A percentile compares a stretch with the other conserved stretches of the same genome.
These are phyloP conservation scores for Pollenia amentaria DNA, from an alignment of 2,888 invertebrate species.

Conservation along the genomic window DNA sequence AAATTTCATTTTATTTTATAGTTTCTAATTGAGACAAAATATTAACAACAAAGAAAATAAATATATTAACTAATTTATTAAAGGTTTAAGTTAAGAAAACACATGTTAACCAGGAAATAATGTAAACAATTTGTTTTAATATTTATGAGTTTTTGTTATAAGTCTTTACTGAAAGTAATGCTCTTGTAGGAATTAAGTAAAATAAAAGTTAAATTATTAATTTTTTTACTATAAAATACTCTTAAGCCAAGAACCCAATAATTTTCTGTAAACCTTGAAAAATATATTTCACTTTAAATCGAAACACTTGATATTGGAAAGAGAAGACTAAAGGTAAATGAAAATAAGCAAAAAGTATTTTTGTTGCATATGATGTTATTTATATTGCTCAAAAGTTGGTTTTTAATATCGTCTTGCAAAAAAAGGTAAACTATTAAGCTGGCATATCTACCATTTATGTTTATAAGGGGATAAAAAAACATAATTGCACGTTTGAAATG, in stretches of 20 bases:
- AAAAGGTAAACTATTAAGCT: too few relatives aligned
- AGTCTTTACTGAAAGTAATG: too few relatives aligned
- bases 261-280: too few relatives aligned
- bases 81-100: conserved; percentile 18
- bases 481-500: neutral
- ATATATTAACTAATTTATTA: neutral
- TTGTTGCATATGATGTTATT: neutral
- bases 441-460: too few relatives aligned
- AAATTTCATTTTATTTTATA: conserved; percentile 41
- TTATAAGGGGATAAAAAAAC: neutral
- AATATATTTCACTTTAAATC: neutral
- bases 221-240: too few relatives aligned
- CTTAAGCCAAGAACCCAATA: too few relatives aligned
- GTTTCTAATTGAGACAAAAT: conserved; percentile 57
- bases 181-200: too few relatives aligned
- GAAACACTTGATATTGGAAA: neutral
- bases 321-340: neutral
- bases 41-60: conserved; percentile 42
- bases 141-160: neutral
- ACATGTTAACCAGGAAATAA: neutral
- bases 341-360: conserved; percentile 6
- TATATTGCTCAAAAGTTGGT: neutral
- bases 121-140: neutral
- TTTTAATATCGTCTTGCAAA: too few relatives aligned
- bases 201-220: too few relatives aligned